Base-by-base conservation (phyloP, 2,888 invertebrate genomes). In the Emesis russula region DNA sequence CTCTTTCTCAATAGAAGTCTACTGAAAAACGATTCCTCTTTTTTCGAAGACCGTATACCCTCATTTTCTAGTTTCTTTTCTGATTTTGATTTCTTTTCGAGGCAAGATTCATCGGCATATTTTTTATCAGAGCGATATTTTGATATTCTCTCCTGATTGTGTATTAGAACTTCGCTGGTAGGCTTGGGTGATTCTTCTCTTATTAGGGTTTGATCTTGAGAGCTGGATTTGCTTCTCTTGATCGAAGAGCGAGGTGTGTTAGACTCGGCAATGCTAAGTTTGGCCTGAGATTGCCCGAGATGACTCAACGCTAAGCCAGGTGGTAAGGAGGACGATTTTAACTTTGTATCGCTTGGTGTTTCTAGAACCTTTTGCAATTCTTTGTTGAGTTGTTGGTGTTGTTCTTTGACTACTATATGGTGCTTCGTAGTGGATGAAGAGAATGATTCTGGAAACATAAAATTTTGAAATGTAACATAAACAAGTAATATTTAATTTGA, bases 1-100 rank as follows among this genome's bases (percentile, higher is more conserved):
- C 99, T 99, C 94, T 99, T 99, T 92, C 99, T 98, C 66, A 99
- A 98, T 70, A 99, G 98, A 81, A 99, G 97, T 89, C 99, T 98
- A 83, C 99, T 99, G 96, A 99, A 99, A 96, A 99, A 99, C 89
- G 98, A 98, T 96, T 98, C 97, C 95, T 99, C 98, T 96, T 98
- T 98, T 97, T 99, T 98, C 81, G 97, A 96, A 94, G 97, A 94
- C 96, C 98, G 93, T 96, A 98, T 96, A 91, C 97, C 96, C 97
- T 98, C 98, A 89, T 98, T 98, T 88, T 98, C 98, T 48, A 97
- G 96, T 95, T 97, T 98, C 95, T 98, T 98, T 81, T 98, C 98
- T 91, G 98, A 97, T 96, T 98, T 97, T 93, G 98, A 97, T 96
- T 98, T 98, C 95, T 98, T 98, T 93, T 98, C 98, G 70, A 96